Conservation (phyloP, 2,113 vertebrate genomes). For the Trinectes maculatus region DNA sequence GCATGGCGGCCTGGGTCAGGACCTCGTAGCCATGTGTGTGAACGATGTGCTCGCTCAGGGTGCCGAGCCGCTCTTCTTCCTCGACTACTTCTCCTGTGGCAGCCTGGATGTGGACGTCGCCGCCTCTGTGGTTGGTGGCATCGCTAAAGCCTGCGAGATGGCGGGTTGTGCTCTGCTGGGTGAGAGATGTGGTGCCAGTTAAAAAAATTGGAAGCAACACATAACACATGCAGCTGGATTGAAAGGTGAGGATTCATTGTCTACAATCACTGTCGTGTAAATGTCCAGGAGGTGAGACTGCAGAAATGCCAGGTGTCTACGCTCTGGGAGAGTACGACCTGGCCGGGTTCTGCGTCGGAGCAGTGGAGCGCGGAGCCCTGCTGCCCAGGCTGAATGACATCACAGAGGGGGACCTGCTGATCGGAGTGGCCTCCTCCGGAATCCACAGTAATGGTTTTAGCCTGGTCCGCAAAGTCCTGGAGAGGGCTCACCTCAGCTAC, state of each 20-base stretch:
- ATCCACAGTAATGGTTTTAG: conserved; percentile 98
- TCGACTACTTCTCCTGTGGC: conserved; percentile 97
- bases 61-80: conserved; percentile 96
- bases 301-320: conserved; percentile 96
- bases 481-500: conserved; percentile 81
- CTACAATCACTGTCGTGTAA: background rate
- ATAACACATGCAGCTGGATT: too few relatives aligned
- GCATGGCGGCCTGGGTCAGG: conserved; percentile 90
- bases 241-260: background rate
- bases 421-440: conserved; percentile 93
- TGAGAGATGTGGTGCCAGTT: conserved; percentile 64
- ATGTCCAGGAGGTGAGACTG: conserved; percentile 90
- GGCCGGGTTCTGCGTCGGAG: conserved; percentile 93
- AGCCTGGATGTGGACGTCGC: conserved; percentile 87
- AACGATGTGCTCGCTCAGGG: conserved; percentile 96
- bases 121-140: conserved; percentile 84
- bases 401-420: conserved; percentile 84
- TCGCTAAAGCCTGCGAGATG: conserved; percentile 87
- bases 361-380: conserved; percentile 86
- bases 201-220: too few relatives aligned
- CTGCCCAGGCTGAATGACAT: conserved; percentile 88
- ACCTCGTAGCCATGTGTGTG: conserved; percentile 97
- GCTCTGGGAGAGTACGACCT: conserved; percentile 90
- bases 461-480: conserved; percentile 91
- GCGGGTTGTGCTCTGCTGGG: conserved; percentile 94